phyloP scores from a whole-genome alignment of 2,113 vertebrate genomes.

The Anoplopoma fimbria region DNA sequence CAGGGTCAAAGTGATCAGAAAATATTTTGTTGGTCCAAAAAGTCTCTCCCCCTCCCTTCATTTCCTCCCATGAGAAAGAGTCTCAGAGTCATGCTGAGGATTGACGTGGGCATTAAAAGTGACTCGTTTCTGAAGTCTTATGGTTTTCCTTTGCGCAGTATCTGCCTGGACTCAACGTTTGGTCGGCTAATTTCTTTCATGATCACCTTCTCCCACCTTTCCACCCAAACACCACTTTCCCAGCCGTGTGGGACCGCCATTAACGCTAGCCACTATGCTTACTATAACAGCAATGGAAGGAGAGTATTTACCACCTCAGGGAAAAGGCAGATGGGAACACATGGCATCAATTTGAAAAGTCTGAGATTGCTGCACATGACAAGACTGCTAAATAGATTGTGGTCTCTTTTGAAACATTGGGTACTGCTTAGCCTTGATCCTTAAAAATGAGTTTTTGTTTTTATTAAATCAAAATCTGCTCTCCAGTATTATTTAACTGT shows the following conservation, averaged over 20 bases:
- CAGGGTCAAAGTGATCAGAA: constrained; percentile 47
- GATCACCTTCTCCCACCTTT: constrained; percentile 36
- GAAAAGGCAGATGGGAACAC: constrained; percentile 65
- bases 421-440: constrained; percentile 23
- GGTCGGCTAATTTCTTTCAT: constrained; percentile 56
- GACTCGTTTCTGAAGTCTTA: constrained; percentile 49
- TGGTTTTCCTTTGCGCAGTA: constrained; percentile 63
- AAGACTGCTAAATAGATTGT: constrained; percentile 67
- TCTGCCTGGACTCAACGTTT: constrained; percentile 33
- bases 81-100: constrained; percentile 36
- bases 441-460: constrained; percentile 24
- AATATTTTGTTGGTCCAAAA: constrained; percentile 46
- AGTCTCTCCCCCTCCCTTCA: constrained; percentile 30
- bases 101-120: constrained; percentile 59
- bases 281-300: constrained; percentile 12
- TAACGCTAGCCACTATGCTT: constrained; percentile 59
- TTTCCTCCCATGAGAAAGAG: constrained; percentile 63
- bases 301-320: constrained; percentile 54
- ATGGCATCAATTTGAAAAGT: constrained; percentile 77
- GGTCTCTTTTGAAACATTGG: constrained; percentile 34
- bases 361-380: constrained; percentile 66
- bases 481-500: background rate
- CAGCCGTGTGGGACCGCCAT: constrained; percentile 11
- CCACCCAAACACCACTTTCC: constrained; percentile 41
- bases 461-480: constrained; percentile 19